These are phyloP conservation scores for Hedychridium roseum DNA, from an alignment of 2,888 invertebrate genomes.

Conservation along the genomic window DNA sequence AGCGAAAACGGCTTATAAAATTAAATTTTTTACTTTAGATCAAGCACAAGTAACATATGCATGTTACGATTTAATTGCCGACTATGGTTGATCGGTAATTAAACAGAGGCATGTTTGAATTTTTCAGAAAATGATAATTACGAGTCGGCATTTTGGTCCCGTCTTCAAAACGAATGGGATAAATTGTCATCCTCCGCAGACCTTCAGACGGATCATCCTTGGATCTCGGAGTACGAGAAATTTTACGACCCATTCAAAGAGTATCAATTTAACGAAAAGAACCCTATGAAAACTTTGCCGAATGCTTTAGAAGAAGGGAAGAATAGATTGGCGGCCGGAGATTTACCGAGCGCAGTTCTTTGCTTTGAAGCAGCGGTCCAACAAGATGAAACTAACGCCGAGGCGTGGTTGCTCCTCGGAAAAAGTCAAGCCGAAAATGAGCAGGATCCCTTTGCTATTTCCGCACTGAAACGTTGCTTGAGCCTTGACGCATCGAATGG, in stretches of 20 bases:
- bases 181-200: slow-evolving; percentile 72
- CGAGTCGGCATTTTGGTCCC: slow-evolving; percentile 67
- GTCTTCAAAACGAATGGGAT: slow-evolving; percentile 80
- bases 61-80: too few relatives aligned
- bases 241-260: slow-evolving; percentile 74
- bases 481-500: slow-evolving; percentile 81
- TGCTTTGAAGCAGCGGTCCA: slow-evolving; percentile 96
- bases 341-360: slow-evolving; percentile 93
- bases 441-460: slow-evolving; percentile 92
- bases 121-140: slow-evolving; percentile 65
- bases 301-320: slow-evolving; percentile 89
- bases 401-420: slow-evolving; percentile 89
- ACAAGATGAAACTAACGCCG: slow-evolving; percentile 78
- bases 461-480: slow-evolving; percentile 87
- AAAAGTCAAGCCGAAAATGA: slow-evolving; percentile 98
- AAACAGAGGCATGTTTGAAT: too few relatives aligned
- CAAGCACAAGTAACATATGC: too few relatives aligned
- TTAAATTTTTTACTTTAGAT: too few relatives aligned
- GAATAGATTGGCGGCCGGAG: slow-evolving; percentile 82
- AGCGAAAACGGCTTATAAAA: too few relatives aligned
- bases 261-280: slow-evolving; percentile 83
- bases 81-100: too few relatives aligned
- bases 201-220: slow-evolving; percentile 69
- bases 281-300: slow-evolving; percentile 80
- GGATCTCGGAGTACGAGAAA: slow-evolving; percentile 75